Conservation (phyloP, 2,797 vertebrate genomes). For the Liparis tanakae region DNA sequence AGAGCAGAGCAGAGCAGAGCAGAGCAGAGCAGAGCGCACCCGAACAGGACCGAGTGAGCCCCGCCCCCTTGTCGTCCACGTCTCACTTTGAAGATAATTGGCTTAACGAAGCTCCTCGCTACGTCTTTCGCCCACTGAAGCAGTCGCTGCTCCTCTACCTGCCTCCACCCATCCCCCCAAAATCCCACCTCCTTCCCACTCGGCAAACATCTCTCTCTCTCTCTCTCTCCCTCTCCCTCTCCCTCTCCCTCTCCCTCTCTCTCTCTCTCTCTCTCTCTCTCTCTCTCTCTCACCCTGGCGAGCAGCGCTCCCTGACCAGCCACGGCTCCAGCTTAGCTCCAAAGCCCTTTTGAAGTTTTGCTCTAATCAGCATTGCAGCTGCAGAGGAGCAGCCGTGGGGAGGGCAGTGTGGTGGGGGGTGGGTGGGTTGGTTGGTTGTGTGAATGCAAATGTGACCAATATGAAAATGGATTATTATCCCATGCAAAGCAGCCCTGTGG, state of each 20-base stretch:
- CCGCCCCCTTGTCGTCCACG: conserved; percentile 19
- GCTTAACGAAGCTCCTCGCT: conserved; percentile 21
- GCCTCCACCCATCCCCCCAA: not conserved
- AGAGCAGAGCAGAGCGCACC: conserved; percentile 1
- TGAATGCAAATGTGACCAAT: conserved; percentile 69
- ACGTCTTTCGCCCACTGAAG: conserved; percentile 13
- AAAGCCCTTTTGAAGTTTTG: conserved; percentile 72
- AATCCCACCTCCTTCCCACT: not conserved
- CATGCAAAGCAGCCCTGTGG: conserved; percentile 49
- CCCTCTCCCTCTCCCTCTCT: conserved; percentile 14
- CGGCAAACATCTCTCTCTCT: conserved; percentile 16
- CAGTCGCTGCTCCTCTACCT: conserved; percentile 32
- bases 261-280: conserved; percentile 44
- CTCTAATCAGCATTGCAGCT: conserved; percentile 61
- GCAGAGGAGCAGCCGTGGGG: conserved; percentile 34
- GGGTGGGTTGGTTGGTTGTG: conserved; percentile 39
- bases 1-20: too few species aligned
- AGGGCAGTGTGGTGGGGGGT: conserved; percentile 4
- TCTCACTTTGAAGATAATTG: conserved; percentile 48
- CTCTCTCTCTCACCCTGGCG: conserved; percentile 42
- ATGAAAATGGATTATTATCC: conserved; percentile 67
- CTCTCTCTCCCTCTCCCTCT: not conserved
- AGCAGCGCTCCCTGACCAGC: conserved; percentile 49
- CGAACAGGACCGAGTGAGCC: not conserved
- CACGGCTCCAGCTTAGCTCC: conserved; percentile 34